phyloP scores from a whole-genome alignment of 2,888 invertebrate species.

The Drosophila demipolita region DNA sequence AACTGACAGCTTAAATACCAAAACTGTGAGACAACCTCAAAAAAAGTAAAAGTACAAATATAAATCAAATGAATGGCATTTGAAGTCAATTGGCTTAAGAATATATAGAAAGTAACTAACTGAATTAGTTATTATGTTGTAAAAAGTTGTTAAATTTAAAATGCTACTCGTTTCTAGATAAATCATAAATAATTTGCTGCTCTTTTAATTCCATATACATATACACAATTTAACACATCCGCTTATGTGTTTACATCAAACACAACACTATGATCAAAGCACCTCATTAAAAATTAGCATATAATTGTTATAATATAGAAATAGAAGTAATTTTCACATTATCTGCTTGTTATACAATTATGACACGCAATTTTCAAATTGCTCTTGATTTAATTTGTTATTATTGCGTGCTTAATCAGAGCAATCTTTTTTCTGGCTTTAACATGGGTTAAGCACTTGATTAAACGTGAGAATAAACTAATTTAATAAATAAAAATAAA shows the following conservation, averaged over 20 bases:
- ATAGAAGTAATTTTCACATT: not conserved
- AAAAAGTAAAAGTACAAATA: not conserved
- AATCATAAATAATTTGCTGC: not conserved
- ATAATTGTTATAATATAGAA: slow-evolving; percentile 4
- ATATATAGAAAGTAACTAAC: not conserved
- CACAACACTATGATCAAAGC: not conserved
- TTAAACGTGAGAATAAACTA: not conserved
- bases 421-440: not conserved
- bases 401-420: slow-evolving; percentile 2
- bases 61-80: not conserved
- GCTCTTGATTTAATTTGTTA: slow-evolving; percentile 11
- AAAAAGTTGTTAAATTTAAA: not conserved
- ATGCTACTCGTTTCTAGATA: not conserved
- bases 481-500: too few species aligned
- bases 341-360: slow-evolving; percentile 8
- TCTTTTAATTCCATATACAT: not conserved
- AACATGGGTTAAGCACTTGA: not conserved
- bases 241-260: not conserved
- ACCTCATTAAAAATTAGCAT: not conserved
- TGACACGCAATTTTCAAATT: slow-evolving; percentile 21
- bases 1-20: not conserved
- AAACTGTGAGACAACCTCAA: not conserved
- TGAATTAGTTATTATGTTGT: not conserved
- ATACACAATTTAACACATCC: not conserved
- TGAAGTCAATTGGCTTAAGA: not conserved